phyloP scores from a whole-genome alignment of 2,113 vertebrate species.

The Misgurnus anguillicaudatus region DNA sequence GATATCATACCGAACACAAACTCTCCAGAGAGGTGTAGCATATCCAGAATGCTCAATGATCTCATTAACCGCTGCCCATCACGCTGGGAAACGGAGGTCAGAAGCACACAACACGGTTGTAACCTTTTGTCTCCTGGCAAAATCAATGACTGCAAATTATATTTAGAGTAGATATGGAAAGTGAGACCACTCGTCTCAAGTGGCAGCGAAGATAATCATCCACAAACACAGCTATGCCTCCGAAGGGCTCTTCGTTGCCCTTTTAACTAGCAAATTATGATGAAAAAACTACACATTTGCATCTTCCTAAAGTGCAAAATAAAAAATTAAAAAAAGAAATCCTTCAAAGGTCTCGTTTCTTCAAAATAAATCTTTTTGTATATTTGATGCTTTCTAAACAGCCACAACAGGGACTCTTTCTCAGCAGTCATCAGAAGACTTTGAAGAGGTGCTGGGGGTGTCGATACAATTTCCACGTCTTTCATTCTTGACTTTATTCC shows the following conservation, averaged over 20 bases:
- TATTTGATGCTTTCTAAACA: slow-evolving; percentile 43
- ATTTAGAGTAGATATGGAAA: slow-evolving; percentile 60
- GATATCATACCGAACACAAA: slow-evolving; percentile 59
- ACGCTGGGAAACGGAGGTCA: slow-evolving; percentile 60
- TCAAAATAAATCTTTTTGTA: neutral
- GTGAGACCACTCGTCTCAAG: slow-evolving; percentile 58
- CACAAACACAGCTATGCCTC: neutral
- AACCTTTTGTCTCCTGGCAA: slow-evolving; percentile 67
- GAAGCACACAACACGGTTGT: slow-evolving; percentile 44
- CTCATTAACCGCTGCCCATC: slow-evolving; percentile 42
- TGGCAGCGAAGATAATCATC: slow-evolving; percentile 53
- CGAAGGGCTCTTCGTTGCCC: neutral
- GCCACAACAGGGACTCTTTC: slow-evolving; percentile 47
- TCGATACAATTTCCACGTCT: slow-evolving; percentile 50
- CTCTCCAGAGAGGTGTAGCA: slow-evolving; percentile 57
- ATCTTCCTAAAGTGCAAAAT: neutral
- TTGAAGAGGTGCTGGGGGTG: slow-evolving; percentile 59
- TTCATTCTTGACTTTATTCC: slow-evolving; percentile 19
- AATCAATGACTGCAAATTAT: slow-evolving; percentile 64
- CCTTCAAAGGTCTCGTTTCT: no score
- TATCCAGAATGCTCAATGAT: slow-evolving; percentile 61
- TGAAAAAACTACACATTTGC: neutral
- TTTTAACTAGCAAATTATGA: slow-evolving; percentile 14
- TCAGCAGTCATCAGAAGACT: slow-evolving; percentile 54
- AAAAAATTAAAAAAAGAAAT: neutral